Base-by-base conservation (phyloP, 1,140 invertebrate genomes). In the Drosophila ogumai region DNA sequence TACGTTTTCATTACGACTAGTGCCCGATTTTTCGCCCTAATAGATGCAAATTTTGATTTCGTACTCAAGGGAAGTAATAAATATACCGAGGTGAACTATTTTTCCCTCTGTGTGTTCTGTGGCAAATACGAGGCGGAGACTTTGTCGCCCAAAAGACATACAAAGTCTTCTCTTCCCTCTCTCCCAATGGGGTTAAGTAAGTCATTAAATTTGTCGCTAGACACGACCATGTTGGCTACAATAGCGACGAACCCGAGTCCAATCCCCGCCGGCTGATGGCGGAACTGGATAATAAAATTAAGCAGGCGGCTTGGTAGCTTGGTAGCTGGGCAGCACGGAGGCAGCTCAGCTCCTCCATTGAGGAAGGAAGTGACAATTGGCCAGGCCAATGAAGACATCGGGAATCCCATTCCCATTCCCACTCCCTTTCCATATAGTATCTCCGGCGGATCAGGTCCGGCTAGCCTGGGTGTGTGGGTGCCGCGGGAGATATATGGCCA, bases 121-220 rank as follows among this genome's bases (percentile, higher is more conserved):
- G 76, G 64, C 69, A 49, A 61, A 71, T 74, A 64, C 50, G 56
- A 86, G 81, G 85, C 85, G 85, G 73, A 81, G 77, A 78, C 73
- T 67, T 65, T 85, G 79, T 81, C 81, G 61, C 73, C 60, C 72
- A 79, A 69, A 67, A 55, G 47, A 34, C 64, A 64, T 65, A 50
- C 69, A 72, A 55, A 80, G 72, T 66, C 50, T 75, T 69, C 32
- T 31, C 34, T 54, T 85, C 58, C 69, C 55, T 41, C 50, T 63
- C 59, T 60, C 71, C 59, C 85, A 85, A 81, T 79, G 86, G 49
- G 85, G 81, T 82, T 90, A 86, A 90, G 85, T 90, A 90, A 90
- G 86, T 86, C 85, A 90, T 90, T 90, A 90, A 90, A 90, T 86
- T 88, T 90, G 85, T 88, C 85, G 85, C 85, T 88, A 88, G 85